A percentile compares a stretch with the other conserved stretches of the same genome.
Evolutionary conservation across 2,888 invertebrate species (phyloP).

Genomic region (Eupithecia pulchellata): DNA sequence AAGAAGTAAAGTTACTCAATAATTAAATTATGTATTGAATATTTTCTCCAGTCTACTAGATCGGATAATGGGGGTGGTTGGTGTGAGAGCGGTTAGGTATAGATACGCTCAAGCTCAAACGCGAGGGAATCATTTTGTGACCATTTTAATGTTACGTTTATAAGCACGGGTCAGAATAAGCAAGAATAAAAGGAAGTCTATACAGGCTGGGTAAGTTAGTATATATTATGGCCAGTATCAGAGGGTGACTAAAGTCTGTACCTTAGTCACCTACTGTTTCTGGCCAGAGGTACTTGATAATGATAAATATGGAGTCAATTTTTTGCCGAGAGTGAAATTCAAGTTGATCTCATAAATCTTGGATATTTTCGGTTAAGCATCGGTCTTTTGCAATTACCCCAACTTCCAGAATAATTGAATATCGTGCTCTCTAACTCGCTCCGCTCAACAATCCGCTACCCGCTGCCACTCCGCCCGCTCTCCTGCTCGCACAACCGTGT

Average conservation of each 20-base stretch:
- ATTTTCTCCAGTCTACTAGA: slow-evolving; percentile 50
- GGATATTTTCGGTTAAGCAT: not conserved
- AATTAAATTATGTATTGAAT: slow-evolving; percentile 55
- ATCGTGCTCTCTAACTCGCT: not conserved
- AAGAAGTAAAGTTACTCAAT: slow-evolving; percentile 48
- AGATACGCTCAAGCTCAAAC: not conserved
- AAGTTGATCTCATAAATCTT: too few species aligned
- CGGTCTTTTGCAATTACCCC: not conserved
- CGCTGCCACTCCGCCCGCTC: slow-evolving; percentile 39
- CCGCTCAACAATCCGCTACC: slow-evolving; percentile 1
- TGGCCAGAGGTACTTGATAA: not conserved
- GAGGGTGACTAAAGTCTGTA: too few species aligned
- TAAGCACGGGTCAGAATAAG: not conserved
- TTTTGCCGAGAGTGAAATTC: too few species aligned
- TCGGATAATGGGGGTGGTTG: slow-evolving; percentile 31
- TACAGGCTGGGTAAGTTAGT: not conserved
- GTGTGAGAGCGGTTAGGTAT: slow-evolving; percentile 28
- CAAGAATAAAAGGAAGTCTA: not conserved
- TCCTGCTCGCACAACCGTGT: slow-evolving; percentile 51
- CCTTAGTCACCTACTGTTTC: not conserved
- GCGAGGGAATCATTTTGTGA: not conserved
- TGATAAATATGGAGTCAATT: not conserved
- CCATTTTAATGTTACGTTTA: not conserved
- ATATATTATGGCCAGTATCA: too few species aligned
- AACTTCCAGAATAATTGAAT: not conserved